Conservation (phyloP, 2,797 vertebrate genomes). For the Gymnoscopelus microlampas region DNA sequence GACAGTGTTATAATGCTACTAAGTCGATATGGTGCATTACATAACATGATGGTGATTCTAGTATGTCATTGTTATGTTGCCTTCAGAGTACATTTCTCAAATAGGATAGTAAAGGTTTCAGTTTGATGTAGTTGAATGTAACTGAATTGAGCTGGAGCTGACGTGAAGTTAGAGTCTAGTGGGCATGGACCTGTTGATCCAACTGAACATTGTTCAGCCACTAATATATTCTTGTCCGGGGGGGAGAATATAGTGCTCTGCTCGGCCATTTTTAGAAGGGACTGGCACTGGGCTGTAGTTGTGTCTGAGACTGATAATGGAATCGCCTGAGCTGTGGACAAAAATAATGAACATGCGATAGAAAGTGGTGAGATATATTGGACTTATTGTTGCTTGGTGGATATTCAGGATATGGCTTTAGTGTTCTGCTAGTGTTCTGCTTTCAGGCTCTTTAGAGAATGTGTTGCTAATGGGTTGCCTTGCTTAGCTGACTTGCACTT, state of each 20-base stretch:
- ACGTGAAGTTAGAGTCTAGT: slow-evolving; percentile 38
- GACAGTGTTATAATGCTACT: too few species aligned
- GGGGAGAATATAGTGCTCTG: slow-evolving; percentile 70
- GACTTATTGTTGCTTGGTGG: slow-evolving; percentile 7
- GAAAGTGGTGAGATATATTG: slow-evolving; percentile 61
- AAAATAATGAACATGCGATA: slow-evolving; percentile 38
- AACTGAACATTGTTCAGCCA: slow-evolving; percentile 68
- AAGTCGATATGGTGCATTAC: too few species aligned
- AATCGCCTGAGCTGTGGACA: slow-evolving; percentile 48
- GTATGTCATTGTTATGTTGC: not conserved
- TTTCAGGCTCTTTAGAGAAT: too few species aligned
- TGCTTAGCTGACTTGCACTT: slow-evolving; percentile 3
- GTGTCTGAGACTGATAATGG: slow-evolving; percentile 74
- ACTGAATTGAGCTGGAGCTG: slow-evolving; percentile 17
- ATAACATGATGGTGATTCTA: not conserved
- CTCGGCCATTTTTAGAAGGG: slow-evolving; percentile 73
- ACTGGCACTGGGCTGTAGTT: slow-evolving; percentile 60
- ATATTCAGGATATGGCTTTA: slow-evolving; percentile 4
- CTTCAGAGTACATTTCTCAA: not conserved
- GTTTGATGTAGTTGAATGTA: slow-evolving; percentile 7
- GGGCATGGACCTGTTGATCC: slow-evolving; percentile 62
- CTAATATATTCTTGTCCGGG: slow-evolving; percentile 62
- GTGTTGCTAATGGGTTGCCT: too few species aligned
- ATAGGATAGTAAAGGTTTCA: not conserved
- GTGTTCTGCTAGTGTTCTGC: not conserved